These are phyloP conservation scores for Pogona vitticeps DNA, from an alignment of 2,113 vertebrate genomes.

Conservation along the genomic window DNA sequence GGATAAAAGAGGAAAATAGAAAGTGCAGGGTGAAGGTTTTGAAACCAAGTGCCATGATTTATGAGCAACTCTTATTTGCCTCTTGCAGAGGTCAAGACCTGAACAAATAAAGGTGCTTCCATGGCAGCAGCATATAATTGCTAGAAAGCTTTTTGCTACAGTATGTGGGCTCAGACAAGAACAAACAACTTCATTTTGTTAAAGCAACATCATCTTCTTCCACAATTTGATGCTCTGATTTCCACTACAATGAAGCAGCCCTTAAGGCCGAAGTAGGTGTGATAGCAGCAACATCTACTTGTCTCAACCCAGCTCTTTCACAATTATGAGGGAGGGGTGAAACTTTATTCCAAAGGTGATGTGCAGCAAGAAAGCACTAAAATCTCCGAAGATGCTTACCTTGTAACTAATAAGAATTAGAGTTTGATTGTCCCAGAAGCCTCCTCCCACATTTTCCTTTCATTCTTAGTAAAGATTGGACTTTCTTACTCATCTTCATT, in stretches of 20 bases:
- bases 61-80: constrained; percentile 54
- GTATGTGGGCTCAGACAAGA: constrained; percentile 30
- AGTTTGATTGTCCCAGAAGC: background rate
- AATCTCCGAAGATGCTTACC: background rate
- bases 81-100: constrained; percentile 77
- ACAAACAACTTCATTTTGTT: constrained; percentile 33
- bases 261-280: background rate
- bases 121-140: background rate
- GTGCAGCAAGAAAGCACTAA: background rate
- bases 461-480: background rate
- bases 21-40: constrained; percentile 56
- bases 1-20: constrained; percentile 68
- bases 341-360: background rate
- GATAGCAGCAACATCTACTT: background rate
- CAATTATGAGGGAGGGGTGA: background rate
- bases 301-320: background rate
- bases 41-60: constrained; percentile 70
- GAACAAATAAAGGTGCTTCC: constrained; percentile 48
- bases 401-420: background rate
- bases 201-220: constrained; percentile 32
- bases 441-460: background rate
- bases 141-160: constrained; percentile 34
- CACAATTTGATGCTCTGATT: constrained; percentile 32
- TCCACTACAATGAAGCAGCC: constrained; percentile 29
- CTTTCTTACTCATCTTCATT: background rate